Evolutionary conservation across 2,797 vertebrate species (phyloP), one percentile per base, ranked within the genome.

Genomic region (Squalus acanthias): DNA sequence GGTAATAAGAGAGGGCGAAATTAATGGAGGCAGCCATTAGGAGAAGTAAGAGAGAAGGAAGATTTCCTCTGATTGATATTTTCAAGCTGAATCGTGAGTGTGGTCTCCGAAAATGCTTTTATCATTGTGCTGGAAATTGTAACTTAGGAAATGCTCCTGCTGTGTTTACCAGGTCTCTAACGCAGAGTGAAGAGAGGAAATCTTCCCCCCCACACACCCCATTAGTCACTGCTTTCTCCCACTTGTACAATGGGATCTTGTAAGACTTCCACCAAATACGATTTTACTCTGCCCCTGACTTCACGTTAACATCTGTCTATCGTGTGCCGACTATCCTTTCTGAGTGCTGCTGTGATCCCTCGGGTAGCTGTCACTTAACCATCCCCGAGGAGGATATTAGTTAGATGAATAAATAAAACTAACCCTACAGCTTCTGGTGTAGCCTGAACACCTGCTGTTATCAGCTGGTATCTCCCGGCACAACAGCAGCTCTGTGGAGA

Each of bases 371-470:
- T 74, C 94, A 95, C 24, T 95, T 95, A 95, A 53, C 15, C 50
- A 95, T 95, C 94, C 70, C 94, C 29, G 29, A 95, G 70, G 70
- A 76, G 70, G 50, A 95, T 95, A 95, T 57, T 72, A 65, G 1
- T 92, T 65, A 72, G 29, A n/a, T 95, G 39, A 72, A 95, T 95
- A 95, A 72, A 95, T 95, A 95, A 95, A 20, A 13, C 70, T 76
- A 95, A 74, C 94, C 70, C 94, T 76, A 10, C 70, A 57, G 70
- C 70, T 60, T 57, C 46, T 95, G 46, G 50, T 57, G 5, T 8
- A 57, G 50, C 29, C 70, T n/a, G 50, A 74, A 10, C 94, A 76
- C 94, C 50, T 95, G 94, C 94, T 95, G 46, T 76, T 76, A 76
- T 74, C 94, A 95, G 70, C 70, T 95, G 50, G 50, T 76, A n/a